Evolutionary conservation across 2,113 vertebrate species (phyloP).

Genomic region (Ailurus styani): DNA sequence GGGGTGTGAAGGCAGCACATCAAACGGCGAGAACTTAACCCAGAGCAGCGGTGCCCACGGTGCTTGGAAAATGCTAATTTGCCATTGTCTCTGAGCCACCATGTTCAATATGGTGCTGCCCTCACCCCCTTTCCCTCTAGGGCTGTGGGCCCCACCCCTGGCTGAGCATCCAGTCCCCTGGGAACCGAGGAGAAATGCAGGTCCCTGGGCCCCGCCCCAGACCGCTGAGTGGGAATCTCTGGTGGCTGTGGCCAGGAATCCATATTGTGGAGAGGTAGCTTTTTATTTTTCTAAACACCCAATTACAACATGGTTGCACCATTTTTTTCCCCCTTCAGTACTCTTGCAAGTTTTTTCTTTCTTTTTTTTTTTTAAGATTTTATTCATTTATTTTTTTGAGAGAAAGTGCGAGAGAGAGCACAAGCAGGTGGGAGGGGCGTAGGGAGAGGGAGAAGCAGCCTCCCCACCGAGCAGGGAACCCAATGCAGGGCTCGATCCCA

Average conservation of each 20-base stretch:
- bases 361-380: background rate
- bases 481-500: too few relatives aligned
- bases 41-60: background rate
- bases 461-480: too few relatives aligned
- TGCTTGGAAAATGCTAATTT: background rate
- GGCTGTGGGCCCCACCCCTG: accelerated
- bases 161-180: background rate
- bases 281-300: background rate
- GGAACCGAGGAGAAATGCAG: background rate
- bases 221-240: background rate
- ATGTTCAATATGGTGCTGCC: accelerated
- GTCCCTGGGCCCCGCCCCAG: background rate
- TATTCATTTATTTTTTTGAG: background rate
- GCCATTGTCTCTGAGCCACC: background rate
- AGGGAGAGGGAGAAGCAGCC: too few relatives aligned
- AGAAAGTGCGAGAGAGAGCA: too few relatives aligned
- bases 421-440: too few relatives aligned
- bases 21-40: background rate
- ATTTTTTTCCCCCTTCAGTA: background rate
- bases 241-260: background rate
- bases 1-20: background rate
- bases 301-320: background rate
- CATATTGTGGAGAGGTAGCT: background rate
- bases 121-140: background rate
- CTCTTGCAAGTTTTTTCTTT: background rate